phyloP scores from a whole-genome alignment of 2,113 vertebrate genomes.

The Daboia siamensis region DNA sequence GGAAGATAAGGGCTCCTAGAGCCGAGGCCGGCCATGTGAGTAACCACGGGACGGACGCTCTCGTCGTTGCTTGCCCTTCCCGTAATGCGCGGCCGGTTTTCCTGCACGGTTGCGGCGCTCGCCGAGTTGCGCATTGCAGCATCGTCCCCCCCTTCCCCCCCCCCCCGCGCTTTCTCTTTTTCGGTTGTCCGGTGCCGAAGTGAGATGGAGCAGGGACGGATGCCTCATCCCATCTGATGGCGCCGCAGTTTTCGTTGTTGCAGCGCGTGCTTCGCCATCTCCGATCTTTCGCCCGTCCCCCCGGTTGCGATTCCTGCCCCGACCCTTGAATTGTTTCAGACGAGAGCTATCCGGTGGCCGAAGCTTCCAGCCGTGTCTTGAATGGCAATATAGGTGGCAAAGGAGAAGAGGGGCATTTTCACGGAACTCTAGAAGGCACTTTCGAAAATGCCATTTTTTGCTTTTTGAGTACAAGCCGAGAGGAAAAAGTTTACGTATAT shows the following conservation, averaged over 20 bases:
- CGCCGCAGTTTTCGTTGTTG: not conserved
- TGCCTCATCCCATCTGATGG: not conserved
- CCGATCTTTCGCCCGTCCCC: too few species aligned
- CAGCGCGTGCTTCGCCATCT: not conserved
- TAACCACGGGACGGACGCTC: not conserved
- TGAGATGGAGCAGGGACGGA: not conserved
- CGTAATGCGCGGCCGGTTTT: not conserved
- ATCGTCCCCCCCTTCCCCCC: not conserved
- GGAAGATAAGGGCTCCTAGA: not conserved
- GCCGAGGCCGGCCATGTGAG: constrained; percentile 8
- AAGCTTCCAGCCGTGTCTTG: not conserved
- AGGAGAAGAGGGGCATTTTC: not conserved
- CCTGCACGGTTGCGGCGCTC: constrained; percentile 7
- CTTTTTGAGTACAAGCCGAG: not conserved
- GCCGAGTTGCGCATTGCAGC: constrained; percentile 24
- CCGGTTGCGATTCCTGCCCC: not conserved
- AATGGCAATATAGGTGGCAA: not conserved
- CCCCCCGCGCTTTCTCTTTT: not conserved
- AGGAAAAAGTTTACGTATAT: not conserved
- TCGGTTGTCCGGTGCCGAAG: not conserved
- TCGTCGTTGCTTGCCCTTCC: not conserved
- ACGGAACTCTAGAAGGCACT: not conserved
- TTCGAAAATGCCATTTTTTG: not conserved
- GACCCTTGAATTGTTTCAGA: too few species aligned
- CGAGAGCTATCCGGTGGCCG: not conserved